Evolutionary conservation across 2,797 vertebrate species (phyloP).

Genomic region (Hoplostethus mediterraneus): DNA sequence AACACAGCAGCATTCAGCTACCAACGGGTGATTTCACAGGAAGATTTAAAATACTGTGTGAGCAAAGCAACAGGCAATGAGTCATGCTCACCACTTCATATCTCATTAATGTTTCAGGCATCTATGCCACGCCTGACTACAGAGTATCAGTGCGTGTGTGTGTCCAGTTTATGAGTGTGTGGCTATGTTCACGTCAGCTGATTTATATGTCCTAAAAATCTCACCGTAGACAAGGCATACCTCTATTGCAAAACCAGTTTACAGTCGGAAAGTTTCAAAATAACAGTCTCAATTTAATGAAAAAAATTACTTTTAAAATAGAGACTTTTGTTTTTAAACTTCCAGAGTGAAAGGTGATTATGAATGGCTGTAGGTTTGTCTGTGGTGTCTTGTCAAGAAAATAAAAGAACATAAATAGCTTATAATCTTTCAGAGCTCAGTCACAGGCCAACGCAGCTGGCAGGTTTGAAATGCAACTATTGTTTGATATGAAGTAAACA

Average conservation of each 20-base stretch:
- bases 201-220: conserved; percentile 39
- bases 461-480: too few relatives aligned
- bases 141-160: conserved; percentile 13
- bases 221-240: too few relatives aligned
- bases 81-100: conserved; percentile 59
- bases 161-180: conserved; percentile 1
- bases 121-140: conserved; percentile 50
- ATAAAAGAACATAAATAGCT: conserved; percentile 1
- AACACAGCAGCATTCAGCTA: conserved; percentile 30
- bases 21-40: conserved; percentile 64
- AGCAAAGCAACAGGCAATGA: conserved; percentile 51
- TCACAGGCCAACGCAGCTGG: background rate
- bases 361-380: background rate
- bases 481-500: too few relatives aligned
- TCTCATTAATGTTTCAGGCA: conserved; percentile 62
- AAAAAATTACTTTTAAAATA: background rate
- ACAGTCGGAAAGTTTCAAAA: too few relatives aligned
- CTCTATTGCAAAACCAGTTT: too few relatives aligned
- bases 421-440: background rate
- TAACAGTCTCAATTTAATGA: too few relatives aligned
- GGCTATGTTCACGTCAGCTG: conserved; percentile 51
- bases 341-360: too few relatives aligned
- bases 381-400: background rate
- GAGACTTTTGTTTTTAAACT: too few relatives aligned
- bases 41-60: conserved; percentile 53